Base-by-base conservation (phyloP, 2,888 invertebrate genomes). In the Panopea generosa region DNA sequence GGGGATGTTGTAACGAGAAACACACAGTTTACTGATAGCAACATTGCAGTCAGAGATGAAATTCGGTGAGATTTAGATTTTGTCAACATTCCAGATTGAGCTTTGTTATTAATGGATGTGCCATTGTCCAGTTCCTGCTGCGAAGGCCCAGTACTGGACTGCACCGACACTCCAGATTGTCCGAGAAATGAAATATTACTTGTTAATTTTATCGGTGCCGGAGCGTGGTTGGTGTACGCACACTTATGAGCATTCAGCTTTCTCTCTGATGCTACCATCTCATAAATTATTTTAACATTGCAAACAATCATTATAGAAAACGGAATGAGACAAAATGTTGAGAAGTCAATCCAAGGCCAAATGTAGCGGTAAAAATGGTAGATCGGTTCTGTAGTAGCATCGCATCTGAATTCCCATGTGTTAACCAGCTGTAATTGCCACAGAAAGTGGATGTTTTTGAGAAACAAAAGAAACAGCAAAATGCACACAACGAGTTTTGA, bases 401-500 rank as follows among this genome's bases (percentile, higher is more conserved):
- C 69, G 47, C 82, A 85, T 7, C 53, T 40, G 40, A 62, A 59
- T 33, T 80, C 75, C 67, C 82, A 79, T 0, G 68, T 60, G 6
- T 78, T 47, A 3, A 75, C 68, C 3, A 83, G 24, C 20, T 82
- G 81, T 1, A 89, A 79, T 0, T 87, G 90, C 88, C 89, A 89
- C 60, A 90, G 81, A 22, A 91, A 87, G 75, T 91, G 90, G 24
- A 85, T 52, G 73, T 91, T 91, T 47, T 90, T 83, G 1, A 80
- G 20, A 2, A 77, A 22, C 16, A 87, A 56, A 0, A 82, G 18
- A 2, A 77, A 9, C 2, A 84, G 20, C 22, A 88, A 74, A 6
- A 70, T 50, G 7, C 66, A 16, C 14, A 87, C 75, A 18, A 83
- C 77, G 14, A 85, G 40, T n/a, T 84, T 84, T 3, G 89, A 86